These are phyloP conservation scores for Platalea minor DNA, from an alignment of 2,797 vertebrate species.

Conservation along the genomic window DNA sequence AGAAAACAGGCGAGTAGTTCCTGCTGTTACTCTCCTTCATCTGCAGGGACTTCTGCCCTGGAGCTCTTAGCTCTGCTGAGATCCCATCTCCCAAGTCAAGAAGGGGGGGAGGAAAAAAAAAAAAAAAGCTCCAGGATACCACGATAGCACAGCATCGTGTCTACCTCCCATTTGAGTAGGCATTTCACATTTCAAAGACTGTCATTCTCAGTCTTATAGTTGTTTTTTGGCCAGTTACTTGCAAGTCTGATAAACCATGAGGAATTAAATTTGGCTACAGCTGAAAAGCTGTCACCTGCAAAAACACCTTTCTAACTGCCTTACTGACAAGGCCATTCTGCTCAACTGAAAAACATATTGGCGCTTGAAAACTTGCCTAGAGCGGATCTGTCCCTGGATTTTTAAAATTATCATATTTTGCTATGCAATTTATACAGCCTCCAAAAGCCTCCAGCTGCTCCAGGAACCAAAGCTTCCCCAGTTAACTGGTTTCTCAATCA, in stretches of 20 bases:
- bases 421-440: not conserved
- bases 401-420: not conserved
- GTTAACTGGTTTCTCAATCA: rapidly evolving
- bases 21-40: not conserved
- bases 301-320: not conserved
- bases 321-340: not conserved
- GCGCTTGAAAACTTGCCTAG: not conserved
- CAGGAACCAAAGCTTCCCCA: not conserved
- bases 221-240: not conserved
- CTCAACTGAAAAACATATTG: not conserved
- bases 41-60: not conserved
- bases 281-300: not conserved
- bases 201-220: not conserved
- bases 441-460: not conserved
- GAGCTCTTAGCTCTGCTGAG: not conserved
- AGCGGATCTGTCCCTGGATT: not conserved
- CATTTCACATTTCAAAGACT: not conserved
- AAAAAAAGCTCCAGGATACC: not conserved
- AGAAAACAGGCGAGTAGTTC: not conserved
- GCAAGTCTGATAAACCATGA: not conserved
- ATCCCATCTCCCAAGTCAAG: not conserved
- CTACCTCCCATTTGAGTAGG: not conserved
- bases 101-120: not conserved
- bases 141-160: not conserved
- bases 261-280: not conserved